A percentile compares a stretch with the other conserved stretches of the same genome.
Conservation (phyloP, 2,888 invertebrate species). For the Neoscelio sp. region DNA sequence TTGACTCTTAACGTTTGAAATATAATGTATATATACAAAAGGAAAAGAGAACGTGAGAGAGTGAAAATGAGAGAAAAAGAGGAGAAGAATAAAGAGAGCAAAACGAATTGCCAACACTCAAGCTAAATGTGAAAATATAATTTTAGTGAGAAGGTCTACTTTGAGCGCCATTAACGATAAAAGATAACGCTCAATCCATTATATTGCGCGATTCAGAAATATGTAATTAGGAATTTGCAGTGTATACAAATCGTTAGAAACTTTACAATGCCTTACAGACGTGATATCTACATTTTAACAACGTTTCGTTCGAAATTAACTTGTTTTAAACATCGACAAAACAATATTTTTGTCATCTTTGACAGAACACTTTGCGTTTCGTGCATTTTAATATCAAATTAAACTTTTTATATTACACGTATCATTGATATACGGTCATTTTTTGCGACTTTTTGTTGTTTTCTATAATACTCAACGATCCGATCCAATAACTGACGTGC, state of each 20-base stretch:
- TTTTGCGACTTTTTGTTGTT: constrained; percentile 9
- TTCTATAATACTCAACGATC: constrained; percentile 56
- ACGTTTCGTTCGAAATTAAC: constrained; percentile 43
- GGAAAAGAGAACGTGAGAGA: constrained; percentile 61
- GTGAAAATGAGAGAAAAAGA: constrained; percentile 62
- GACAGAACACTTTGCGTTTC: constrained; percentile 5
- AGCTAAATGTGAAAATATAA: constrained; percentile 37
- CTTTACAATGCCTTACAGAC: constrained; percentile 60
- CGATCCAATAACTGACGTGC: constrained; percentile 65
- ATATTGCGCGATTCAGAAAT: constrained; percentile 40
- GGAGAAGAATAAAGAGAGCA: constrained; percentile 42
- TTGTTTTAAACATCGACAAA: constrained; percentile 4
- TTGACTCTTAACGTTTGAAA: constrained; percentile 81
- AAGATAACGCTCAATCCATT: constrained; percentile 45
- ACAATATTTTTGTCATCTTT: constrained; percentile 27
- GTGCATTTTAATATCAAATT: constrained; percentile 31
- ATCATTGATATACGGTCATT: too few relatives aligned
- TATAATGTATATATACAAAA: constrained; percentile 64
- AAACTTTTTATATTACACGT: constrained; percentile 17
- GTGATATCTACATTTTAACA: constrained; percentile 56
- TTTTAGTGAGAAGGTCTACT: constrained; percentile 56
- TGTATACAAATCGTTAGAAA: constrained; percentile 56
- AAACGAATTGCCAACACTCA: constrained; percentile 65
- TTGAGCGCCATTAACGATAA: constrained; percentile 53
- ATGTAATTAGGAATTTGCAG: constrained; percentile 53